Conservation (phyloP, 2,797 vertebrate genomes). For the Tadarida brasiliensis region DNA sequence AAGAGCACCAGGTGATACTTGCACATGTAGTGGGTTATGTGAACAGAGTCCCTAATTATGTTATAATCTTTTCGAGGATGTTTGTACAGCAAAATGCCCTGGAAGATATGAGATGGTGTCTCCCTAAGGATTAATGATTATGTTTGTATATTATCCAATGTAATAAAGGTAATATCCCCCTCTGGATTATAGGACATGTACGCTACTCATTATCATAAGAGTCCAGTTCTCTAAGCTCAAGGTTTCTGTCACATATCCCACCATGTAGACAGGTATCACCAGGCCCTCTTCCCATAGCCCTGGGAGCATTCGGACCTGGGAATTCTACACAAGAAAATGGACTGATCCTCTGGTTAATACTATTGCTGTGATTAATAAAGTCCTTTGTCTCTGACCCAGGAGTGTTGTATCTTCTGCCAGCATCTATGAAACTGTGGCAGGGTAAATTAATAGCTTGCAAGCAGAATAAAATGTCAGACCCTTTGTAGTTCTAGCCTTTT, state of each 20-base stretch:
- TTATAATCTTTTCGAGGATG: neutral
- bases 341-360: neutral
- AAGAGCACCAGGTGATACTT: neutral
- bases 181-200: neutral
- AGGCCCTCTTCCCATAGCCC: neutral
- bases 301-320: neutral
- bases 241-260: neutral
- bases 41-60: neutral
- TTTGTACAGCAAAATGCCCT: neutral
- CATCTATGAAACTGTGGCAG: neutral
- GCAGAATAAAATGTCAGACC: neutral
- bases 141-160: neutral
- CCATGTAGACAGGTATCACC: neutral
- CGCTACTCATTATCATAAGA: neutral
- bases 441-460: neutral
- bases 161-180: neutral
- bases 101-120: neutral
- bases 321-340: constrained; percentile 4
- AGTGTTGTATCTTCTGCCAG: neutral
- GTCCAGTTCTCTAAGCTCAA: neutral
- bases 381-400: neutral
- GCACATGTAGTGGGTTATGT: neutral
- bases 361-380: neutral
- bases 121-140: neutral
- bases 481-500: neutral